A percentile compares a stretch with the other conserved stretches of the same genome.
These are phyloP conservation scores for Agapornis roseicollis DNA, from an alignment of 2,113 vertebrate species.

Conservation along the genomic window DNA sequence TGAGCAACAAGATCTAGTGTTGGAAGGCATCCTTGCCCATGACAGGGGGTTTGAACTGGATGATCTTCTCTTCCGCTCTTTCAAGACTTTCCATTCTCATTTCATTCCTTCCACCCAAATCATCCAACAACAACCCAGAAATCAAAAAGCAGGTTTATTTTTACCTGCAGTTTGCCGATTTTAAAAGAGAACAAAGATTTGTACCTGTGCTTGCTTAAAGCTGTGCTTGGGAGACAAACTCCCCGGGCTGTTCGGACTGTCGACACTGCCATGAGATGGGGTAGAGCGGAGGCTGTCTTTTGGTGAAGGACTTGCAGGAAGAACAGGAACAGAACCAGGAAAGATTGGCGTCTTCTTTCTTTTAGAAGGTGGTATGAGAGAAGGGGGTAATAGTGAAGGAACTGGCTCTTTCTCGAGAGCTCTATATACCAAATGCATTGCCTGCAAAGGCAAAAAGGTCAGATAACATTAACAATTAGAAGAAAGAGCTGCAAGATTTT, in stretches of 20 bases:
- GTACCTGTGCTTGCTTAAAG: conserved; percentile 87
- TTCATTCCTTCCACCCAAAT: background rate
- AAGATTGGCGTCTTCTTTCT: conserved; percentile 86
- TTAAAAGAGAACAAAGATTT: rapidly evolving
- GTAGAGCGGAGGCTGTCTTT: conserved; percentile 94
- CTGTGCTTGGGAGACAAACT: conserved; percentile 93
- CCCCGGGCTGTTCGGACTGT: conserved; percentile 89
- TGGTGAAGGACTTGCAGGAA: conserved; percentile 90
- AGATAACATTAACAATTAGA: background rate
- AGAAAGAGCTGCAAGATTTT: background rate
- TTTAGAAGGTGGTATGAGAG: conserved; percentile 92
- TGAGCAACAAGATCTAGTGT: background rate
- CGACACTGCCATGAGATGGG: conserved; percentile 91
- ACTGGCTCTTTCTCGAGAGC: conserved; percentile 97
- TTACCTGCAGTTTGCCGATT: background rate
- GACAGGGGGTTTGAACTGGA: background rate
- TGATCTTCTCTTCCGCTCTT: background rate
- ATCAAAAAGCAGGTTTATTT: background rate
- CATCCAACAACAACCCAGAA: background rate
- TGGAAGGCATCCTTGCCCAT: background rate
- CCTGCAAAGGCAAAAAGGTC: conserved; percentile 72
- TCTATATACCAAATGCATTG: conserved; percentile 98
- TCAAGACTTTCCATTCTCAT: background rate
- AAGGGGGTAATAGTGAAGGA: conserved; percentile 84
- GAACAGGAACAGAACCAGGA: conserved; percentile 79